These are phyloP conservation scores for Trogon surrucura DNA, from an alignment of 2,113 vertebrate species.

Conservation along the genomic window DNA sequence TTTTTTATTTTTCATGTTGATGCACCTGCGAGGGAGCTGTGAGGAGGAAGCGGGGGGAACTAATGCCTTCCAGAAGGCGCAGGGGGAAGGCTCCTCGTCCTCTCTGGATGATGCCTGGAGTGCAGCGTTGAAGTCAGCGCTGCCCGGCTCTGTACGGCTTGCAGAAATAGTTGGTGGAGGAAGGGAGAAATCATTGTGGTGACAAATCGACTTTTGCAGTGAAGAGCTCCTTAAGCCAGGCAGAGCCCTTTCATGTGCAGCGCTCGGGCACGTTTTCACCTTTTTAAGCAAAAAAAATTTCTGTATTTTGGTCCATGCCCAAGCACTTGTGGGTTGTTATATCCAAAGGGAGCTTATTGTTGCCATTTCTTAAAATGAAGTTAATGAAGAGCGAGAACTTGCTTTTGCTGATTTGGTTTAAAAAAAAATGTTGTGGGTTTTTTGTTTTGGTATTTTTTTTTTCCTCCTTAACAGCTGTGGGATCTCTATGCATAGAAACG, in stretches of 20 bases:
- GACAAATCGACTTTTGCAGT: background rate
- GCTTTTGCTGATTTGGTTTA: background rate
- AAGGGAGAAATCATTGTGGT: background rate
- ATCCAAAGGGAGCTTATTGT: background rate
- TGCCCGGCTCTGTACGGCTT: background rate
- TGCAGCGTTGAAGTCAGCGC: background rate
- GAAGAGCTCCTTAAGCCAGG: background rate
- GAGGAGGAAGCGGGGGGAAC: background rate
- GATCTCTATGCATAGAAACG: background rate
- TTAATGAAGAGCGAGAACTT: background rate
- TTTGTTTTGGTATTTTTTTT: background rate
- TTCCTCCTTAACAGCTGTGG: background rate
- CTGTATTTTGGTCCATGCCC: background rate
- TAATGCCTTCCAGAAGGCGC: constrained; percentile 57
- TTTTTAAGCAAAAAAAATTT: background rate
- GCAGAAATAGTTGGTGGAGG: background rate
- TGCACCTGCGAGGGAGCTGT: constrained; percentile 75
- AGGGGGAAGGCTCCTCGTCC: background rate
- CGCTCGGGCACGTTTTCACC: background rate
- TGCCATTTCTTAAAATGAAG: background rate
- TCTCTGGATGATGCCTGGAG: background rate
- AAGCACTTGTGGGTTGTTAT: background rate
- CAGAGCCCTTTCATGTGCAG: background rate
- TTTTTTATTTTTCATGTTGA: constrained; percentile 49
- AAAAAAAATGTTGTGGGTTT: background rate